phyloP scores from a whole-genome alignment of 1,140 invertebrate genomes.

The Drosophila burlai region DNA sequence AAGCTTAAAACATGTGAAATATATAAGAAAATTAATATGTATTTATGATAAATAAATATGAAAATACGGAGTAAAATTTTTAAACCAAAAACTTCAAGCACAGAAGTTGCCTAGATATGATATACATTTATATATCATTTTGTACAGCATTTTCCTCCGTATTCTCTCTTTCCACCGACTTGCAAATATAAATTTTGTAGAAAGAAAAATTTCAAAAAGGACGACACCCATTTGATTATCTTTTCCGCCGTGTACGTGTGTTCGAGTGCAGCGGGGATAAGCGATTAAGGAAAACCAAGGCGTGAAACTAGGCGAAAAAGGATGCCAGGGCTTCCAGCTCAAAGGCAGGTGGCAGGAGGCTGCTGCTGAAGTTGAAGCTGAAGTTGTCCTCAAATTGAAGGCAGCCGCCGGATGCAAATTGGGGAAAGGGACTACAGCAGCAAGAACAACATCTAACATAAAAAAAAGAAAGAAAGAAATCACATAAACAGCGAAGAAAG shows the following conservation, averaged over 20 bases:
- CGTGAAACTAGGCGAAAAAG: constrained; percentile 63
- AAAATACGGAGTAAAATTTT: not conserved
- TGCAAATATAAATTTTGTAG: not conserved
- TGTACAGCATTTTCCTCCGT: not conserved
- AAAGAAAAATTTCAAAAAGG: not conserved
- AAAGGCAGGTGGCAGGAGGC: constrained; percentile 31
- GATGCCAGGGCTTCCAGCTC: not conserved
- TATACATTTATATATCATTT: not conserved
- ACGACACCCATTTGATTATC: constrained; percentile 3
- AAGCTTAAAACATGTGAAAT: not conserved
- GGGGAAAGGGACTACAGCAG: constrained; percentile 23
- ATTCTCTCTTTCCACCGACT: not conserved
- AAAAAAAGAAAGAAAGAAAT: constrained; percentile 5
- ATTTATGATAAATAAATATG: not conserved
- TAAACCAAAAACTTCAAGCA: not conserved
- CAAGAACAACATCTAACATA: not conserved
- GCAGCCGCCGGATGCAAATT: constrained; percentile 70
- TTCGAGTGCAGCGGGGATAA: constrained; percentile 45
- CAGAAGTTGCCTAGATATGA: not conserved
- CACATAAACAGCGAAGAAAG: constrained; percentile 38
- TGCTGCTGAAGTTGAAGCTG: constrained; percentile 50
- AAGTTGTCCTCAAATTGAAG: constrained; percentile 59
- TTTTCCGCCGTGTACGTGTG: constrained; percentile 12
- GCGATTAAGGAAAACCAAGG: constrained; percentile 75
- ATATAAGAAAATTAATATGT: too few relatives aligned